Evolutionary conservation across 2,113 vertebrate genomes (phyloP).

Genomic region (Procavia capensis): DNA sequence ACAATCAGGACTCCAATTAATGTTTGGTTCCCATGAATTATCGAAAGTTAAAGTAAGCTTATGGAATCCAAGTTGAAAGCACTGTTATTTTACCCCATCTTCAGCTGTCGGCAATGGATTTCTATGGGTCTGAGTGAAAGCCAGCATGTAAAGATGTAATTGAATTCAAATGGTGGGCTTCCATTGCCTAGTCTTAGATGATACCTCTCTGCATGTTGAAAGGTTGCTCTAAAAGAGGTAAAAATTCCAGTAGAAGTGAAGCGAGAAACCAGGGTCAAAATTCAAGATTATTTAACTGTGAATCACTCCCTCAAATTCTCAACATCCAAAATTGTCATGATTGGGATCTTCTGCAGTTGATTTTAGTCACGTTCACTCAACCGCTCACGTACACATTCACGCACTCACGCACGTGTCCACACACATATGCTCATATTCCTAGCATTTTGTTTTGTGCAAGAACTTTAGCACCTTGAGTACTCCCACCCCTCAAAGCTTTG

Average conservation of each 20-base stretch:
- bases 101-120: not conserved
- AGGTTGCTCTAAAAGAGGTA: not conserved
- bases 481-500: not conserved
- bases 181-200: not conserved
- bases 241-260: not conserved
- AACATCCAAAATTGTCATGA: slow-evolving; percentile 18
- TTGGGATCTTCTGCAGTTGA: not conserved
- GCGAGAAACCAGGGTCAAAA: not conserved
- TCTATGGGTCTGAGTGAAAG: not conserved
- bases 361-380: not conserved
- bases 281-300: not conserved
- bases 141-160: not conserved
- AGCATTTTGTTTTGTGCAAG: not conserved
- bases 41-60: not conserved
- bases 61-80: not conserved
- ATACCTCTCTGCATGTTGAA: not conserved
- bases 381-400: too few relatives aligned
- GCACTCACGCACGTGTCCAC: too few relatives aligned
- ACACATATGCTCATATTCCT: not conserved
- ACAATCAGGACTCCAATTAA: not conserved
- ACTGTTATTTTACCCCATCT: not conserved
- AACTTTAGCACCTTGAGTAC: not conserved
- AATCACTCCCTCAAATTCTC: not conserved
- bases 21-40: not conserved
- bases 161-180: not conserved